Base-by-base conservation (phyloP, 2,888 invertebrate species). In the Pimpla rufipes region DNA sequence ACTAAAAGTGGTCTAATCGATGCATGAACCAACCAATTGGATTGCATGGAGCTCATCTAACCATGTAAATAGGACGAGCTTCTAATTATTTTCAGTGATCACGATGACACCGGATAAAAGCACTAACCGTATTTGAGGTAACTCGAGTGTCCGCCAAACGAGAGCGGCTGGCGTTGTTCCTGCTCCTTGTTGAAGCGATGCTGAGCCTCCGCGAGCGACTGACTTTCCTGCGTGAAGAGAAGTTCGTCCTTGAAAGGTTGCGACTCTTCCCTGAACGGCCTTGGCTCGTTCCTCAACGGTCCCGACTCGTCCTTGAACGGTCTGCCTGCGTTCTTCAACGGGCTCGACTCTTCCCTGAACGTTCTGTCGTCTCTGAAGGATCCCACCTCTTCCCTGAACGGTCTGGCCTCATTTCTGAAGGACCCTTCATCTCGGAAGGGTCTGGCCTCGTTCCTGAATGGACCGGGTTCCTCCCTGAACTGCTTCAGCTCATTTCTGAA, bases 81-180 rank as follows among this genome's bases (percentile, higher is more conserved):
- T 2, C 2, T 29, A 29, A 29, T 29, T 29, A 3, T 29, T 29
- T 5, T 29, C 29, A 29, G 5, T n/a, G n/a, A n/a, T n/a, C n/a
- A n/a, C n/a, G n/a, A n/a, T n/a, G n/a, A n/a, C n/a, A n/a, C n/a
- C n/a, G 11, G 11, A 55, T 11, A 13, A 7, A 1, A 1, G 23
- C 3, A 79, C 83, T 85, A 45, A 92, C 91, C 90, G 66, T 87
- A 88, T 80, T 88, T 89, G 55, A 90, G 84, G 66, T 90, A 89
- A 84, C 84, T 88, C n/a, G 86, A 85, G 21, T 89, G 87, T 16
- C 88, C 89, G 0, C 85, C 87, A 62, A 89, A 90, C 0, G 89
- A 87, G 0, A 86, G 80, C 1, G 86, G 79, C 29, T 88, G 87
- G n/a, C 87, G 83, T 7, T 80, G 47, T 23, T 86, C 45, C 10